Base-by-base conservation (phyloP, 2,113 vertebrate species). In the Ophthalmotilapia sp. region DNA sequence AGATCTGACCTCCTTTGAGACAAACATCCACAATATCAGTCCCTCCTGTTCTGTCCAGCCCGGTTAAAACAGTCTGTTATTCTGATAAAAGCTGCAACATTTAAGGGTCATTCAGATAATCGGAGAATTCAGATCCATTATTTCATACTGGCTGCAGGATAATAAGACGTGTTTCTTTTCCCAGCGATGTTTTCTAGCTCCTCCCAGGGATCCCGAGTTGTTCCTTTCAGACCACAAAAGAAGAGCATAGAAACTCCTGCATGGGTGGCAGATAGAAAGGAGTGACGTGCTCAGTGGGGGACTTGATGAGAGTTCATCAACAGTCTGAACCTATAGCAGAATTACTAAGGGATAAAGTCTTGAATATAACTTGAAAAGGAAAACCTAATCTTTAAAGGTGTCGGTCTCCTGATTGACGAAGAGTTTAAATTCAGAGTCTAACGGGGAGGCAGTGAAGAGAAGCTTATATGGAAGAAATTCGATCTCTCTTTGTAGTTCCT, bases 211-310 rank as follows among this genome's bases (percentile, higher is more conserved):
- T 65, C 26, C 60, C 4, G 1, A 65, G 60, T 62, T 62, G 17
- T 65, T 65, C 3, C 60, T 1, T 65, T 2, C 62, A 68, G 62
- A 40, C 0, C 19, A 68, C 4, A 40, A 40, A 68, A 40, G 62
- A 40, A 68, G 62, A 65, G 60, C 33, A 65, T 12, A 65, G 60
- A n/a, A 1, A 65, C 60, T 38, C 17, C 7, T 38, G 4, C 33
- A 38, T 65, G 60, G 19, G 60, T 33, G 9, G 29, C 58, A 62
- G 58, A 36, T 62, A 36, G 12, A 62, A 36, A 62, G 0, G 31
- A 36, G 31, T 1, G 0, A 65, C 0, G 31, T 68, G 62, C n/a
- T n/a, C n/a, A n/a, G n/a, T 5, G 33, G 33, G 33, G 19, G 0
- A 68, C 62, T 21, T 21, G 17, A 14, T 40, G 11, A 0, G 33